Evolutionary conservation across 2,113 vertebrate genomes (phyloP), one percentile per base, ranked within the genome.

Genomic region (Ancistrus triradiatus): DNA sequence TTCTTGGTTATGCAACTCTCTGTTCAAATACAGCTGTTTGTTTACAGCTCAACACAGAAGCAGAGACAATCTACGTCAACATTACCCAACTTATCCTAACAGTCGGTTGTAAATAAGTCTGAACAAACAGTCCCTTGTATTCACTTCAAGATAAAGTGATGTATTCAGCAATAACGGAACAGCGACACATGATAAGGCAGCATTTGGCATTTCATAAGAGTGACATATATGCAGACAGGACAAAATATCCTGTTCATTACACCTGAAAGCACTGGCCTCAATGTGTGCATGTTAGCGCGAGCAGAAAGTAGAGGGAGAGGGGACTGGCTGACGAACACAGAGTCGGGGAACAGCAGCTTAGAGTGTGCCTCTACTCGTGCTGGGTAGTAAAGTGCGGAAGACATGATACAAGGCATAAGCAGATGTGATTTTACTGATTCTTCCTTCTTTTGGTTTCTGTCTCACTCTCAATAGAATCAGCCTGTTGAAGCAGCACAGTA

Each of bases 201-300:
- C 81, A 51, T 81, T 86, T 84, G 87, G 88, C 81, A 81, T 84
- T 83, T 84, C 67, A 67, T 76, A 59, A 78, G 53, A 75, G 60
- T 76, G 78, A 78, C 78, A 79, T 79, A 79, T 78, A 78, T 76
- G 81, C 77, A 76, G 72, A 80, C 67, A 69, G 76, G 40, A 80
- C 66, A 68, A 63, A 74, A 70, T 67, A 74, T 80, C 70, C 81
- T 78, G 67, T 85, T 82, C 78, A 75, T 78, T 75, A 77, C 68
- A 81, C 80, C 82, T 82, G 79, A 70, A 80, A 86, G 80, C 79
- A 38, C 70, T 74, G 53, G 61, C 48, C 73, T 76, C 70, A 28
- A 63, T 68, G 63, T 57, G 77, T 55, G 63, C 78, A 78, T 73
- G 57, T 27, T 69, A 70, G 82, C 68, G 59, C 50, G 75, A 81